Conservation (phyloP, 2,113 vertebrate genomes). For the Lepus timidus region DNA sequence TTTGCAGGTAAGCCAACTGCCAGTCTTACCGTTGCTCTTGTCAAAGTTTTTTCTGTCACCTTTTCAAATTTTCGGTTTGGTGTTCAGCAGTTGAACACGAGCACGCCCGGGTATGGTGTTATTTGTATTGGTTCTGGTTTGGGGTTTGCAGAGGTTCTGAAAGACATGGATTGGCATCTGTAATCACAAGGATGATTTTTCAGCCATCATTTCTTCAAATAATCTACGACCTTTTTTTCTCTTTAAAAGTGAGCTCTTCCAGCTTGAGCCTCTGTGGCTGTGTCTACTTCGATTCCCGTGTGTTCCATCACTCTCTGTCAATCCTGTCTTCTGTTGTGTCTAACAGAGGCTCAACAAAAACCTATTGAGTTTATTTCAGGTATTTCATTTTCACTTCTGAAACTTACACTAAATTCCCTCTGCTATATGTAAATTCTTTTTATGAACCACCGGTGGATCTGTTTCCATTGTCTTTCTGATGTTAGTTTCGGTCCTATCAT, state of each 20-base stretch:
- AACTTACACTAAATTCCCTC: background rate
- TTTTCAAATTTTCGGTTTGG: constrained; percentile 9
- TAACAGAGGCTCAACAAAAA: background rate
- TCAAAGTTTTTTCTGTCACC: background rate
- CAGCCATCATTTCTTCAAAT: constrained; percentile 11
- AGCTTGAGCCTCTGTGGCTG: background rate
- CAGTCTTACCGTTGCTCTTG: background rate
- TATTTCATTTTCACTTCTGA: constrained; percentile 30
- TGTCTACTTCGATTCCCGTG: background rate
- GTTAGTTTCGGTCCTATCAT: background rate
- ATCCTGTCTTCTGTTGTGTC: background rate
- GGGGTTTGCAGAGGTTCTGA: background rate
- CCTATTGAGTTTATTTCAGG: constrained; percentile 13
- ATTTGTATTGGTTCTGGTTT: constrained; percentile 18
- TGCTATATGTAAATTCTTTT: background rate
- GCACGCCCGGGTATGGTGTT: background rate
- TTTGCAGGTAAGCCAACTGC: background rate
- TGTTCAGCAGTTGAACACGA: background rate
- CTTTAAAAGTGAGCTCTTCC: background rate
- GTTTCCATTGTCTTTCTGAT: background rate
- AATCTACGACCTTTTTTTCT: background rate
- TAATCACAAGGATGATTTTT: background rate
- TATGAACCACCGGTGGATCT: background rate
- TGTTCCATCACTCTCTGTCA: background rate
- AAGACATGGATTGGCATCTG: background rate